Evolutionary conservation across 2,888 invertebrate genomes (phyloP).

Genomic region (Mimumesa dahlbomi): DNA sequence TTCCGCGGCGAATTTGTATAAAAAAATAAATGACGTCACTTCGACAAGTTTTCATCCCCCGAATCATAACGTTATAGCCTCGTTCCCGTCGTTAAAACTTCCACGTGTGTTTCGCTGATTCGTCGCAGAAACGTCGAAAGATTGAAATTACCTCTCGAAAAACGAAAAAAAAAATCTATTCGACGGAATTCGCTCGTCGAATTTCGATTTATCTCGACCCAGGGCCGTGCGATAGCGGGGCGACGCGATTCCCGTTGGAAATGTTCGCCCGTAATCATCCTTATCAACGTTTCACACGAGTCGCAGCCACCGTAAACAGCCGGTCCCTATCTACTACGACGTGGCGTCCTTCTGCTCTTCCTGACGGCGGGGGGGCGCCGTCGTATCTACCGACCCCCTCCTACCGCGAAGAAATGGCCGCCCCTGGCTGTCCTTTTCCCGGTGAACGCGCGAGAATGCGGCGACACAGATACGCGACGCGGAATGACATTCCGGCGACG

Average conservation of each 20-base stretch:
- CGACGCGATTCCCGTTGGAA: slow-evolving; percentile 25
- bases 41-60: slow-evolving; percentile 19
- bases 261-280: slow-evolving; percentile 25
- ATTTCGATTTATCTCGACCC: too few species aligned
- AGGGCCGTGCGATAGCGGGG: too few species aligned
- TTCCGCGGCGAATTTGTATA: slow-evolving; percentile 20
- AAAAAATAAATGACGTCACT: neutral
- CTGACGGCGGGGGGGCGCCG: slow-evolving; percentile 10
- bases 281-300: slow-evolving; percentile 35
- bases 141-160: neutral
- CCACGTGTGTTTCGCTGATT: slow-evolving; percentile 16
- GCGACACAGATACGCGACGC: slow-evolving; percentile 4
- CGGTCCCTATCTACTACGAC: slow-evolving; percentile 18
- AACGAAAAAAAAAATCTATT: neutral
- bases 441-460: slow-evolving; percentile 3
- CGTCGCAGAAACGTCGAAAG: too few species aligned
- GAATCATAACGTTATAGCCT: slow-evolving; percentile 24
- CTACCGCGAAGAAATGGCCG: slow-evolving; percentile 13
- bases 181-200: too few species aligned
- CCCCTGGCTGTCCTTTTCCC: slow-evolving; percentile 15
- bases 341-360: slow-evolving; percentile 22
- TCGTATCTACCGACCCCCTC: slow-evolving; percentile 25
- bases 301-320: slow-evolving; percentile 31
- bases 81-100: slow-evolving; percentile 40
- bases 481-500: slow-evolving; percentile 41